These are phyloP conservation scores for Macquaria ambigua DNA, from an alignment of 2,113 vertebrate genomes.

Conservation along the genomic window DNA sequence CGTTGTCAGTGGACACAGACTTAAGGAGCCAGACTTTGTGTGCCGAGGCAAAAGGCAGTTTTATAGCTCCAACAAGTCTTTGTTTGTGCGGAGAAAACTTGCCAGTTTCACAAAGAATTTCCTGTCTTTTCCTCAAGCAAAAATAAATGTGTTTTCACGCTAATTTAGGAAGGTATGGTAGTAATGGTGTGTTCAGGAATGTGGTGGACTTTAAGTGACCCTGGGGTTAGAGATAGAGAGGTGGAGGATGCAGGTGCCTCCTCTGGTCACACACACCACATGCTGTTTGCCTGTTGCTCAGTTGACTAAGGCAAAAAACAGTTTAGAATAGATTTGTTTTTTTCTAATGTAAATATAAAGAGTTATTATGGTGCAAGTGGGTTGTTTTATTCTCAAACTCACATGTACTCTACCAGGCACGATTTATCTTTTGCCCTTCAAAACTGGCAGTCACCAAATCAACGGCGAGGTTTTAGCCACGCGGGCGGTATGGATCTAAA, in stretches of 20 bases:
- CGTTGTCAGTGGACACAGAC: conserved; percentile 61
- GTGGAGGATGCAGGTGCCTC: conserved; percentile 33
- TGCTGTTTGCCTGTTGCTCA: conserved; percentile 29
- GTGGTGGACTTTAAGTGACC: conserved; percentile 71
- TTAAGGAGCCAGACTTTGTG: conserved; percentile 50
- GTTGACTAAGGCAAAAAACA: background rate
- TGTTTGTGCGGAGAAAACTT: conserved; percentile 47
- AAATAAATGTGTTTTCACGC: conserved; percentile 62
- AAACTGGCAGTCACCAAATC: background rate
- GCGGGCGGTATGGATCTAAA: too few species aligned
- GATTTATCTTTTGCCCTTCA: background rate
- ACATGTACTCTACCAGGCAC: background rate
- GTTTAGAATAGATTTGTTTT: background rate
- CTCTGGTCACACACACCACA: conserved; percentile 22
- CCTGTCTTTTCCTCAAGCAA: conserved; percentile 16
- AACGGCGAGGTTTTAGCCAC: too few species aligned
- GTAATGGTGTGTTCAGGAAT: conserved; percentile 57
- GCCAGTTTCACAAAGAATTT: conserved; percentile 34
- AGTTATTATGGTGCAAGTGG: background rate
- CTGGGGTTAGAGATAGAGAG: conserved; percentile 47
- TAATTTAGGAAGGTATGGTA: conserved; percentile 36
- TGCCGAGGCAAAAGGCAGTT: conserved; percentile 35
- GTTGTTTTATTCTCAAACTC: background rate
- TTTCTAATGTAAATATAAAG: background rate
- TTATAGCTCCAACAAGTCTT: conserved; percentile 57